These are phyloP conservation scores for Ceratina australensis DNA, from an alignment of 1,140 invertebrate genomes.

Conservation along the genomic window DNA sequence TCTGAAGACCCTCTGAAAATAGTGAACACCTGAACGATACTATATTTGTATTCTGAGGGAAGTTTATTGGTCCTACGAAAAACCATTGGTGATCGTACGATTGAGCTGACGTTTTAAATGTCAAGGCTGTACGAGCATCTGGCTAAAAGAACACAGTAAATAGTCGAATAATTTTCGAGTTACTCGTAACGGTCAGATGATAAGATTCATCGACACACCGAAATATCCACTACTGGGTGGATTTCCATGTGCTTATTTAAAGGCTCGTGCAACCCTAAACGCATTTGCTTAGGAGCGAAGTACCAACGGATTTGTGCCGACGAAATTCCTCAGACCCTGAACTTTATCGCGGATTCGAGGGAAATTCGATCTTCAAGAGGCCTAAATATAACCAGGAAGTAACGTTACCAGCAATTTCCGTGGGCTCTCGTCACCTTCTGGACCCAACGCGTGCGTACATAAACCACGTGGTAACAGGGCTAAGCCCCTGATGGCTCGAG, in stretches of 20 bases:
- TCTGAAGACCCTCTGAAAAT: background rate
- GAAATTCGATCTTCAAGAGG: constrained; percentile 32
- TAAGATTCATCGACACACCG: no score
- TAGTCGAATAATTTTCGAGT: no score
- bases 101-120: background rate
- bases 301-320: no score
- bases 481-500: constrained; percentile 16
- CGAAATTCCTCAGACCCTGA: no score
- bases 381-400: constrained; percentile 45
- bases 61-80: background rate
- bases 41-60: constrained; percentile 17
- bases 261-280: no score
- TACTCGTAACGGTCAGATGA: no score
- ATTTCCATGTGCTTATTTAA: no score
- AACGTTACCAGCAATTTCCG: constrained; percentile 35
- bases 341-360: constrained; percentile 13
- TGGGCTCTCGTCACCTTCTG: constrained; percentile 43
- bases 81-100: background rate
- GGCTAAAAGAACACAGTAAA: no score
- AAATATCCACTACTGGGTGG: no score
- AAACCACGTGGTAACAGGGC: constrained; percentile 45
- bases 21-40: constrained; percentile 12
- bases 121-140: background rate
- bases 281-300: no score
- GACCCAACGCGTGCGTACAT: constrained; percentile 12